Conservation (phyloP, 2,797 vertebrate genomes). For the Hemitrygon akajei region DNA sequence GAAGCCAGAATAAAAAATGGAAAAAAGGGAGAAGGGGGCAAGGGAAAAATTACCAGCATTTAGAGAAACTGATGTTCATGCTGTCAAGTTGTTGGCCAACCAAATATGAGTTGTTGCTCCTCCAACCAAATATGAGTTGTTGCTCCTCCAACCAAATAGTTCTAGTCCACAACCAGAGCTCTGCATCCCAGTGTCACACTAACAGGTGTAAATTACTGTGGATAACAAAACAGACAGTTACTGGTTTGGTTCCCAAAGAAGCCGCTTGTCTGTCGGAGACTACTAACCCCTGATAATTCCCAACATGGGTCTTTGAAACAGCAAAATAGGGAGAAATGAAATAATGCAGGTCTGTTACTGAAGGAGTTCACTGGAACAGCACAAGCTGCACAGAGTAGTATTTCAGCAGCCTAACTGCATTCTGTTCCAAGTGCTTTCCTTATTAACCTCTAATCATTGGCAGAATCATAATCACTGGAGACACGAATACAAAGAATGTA, state of each 20-base stretch:
- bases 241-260: neutral
- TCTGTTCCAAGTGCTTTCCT: neutral
- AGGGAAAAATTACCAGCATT: too few species aligned
- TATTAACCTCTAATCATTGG: constrained; percentile 22
- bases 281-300: neutral
- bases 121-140: neutral
- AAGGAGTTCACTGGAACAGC: neutral
- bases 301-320: neutral
- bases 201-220: too few species aligned
- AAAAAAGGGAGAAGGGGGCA: too few species aligned
- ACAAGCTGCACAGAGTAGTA: neutral
- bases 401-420: neutral
- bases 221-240: too few species aligned
- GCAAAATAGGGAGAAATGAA: neutral
- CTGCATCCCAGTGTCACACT: neutral
- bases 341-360: neutral
- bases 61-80: too few species aligned
- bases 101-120: too few species aligned
- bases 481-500: neutral
- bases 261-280: neutral
- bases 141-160: neutral
- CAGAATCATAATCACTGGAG: neutral
- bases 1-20: too few species aligned
- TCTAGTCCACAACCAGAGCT: neutral
- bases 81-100: too few species aligned